Conservation (phyloP, 2,888 invertebrate genomes). For the Archips xylosteana region DNA sequence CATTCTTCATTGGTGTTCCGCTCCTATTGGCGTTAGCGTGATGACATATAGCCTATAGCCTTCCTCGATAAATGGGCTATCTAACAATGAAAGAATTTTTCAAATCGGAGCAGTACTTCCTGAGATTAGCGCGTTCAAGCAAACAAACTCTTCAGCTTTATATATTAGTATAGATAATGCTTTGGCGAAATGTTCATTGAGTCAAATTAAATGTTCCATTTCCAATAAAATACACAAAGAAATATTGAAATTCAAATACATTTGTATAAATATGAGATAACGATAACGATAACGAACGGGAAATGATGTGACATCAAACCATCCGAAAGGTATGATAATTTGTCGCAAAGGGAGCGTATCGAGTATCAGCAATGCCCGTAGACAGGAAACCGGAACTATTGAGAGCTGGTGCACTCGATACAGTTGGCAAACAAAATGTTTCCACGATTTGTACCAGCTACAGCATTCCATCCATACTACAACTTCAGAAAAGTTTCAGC, state of each 20-base stretch:
- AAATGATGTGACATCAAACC: conserved; percentile 15
- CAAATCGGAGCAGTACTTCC: too few relatives aligned
- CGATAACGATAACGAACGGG: too few relatives aligned
- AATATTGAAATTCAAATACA: neutral
- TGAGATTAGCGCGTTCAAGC: too few relatives aligned
- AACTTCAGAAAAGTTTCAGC: conserved; percentile 59
- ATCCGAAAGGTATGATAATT: conserved; percentile 27
- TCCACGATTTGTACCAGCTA: conserved; percentile 25
- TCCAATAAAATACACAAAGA: conserved; percentile 6
- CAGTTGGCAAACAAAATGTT: conserved; percentile 47
- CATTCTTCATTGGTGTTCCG: too few relatives aligned
- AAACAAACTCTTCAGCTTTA: too few relatives aligned
- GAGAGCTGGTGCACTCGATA: conserved; percentile 39
- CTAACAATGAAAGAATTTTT: too few relatives aligned
- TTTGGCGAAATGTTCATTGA: neutral
- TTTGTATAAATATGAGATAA: neutral
- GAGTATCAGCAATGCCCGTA: conserved; percentile 10
- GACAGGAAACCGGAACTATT: conserved; percentile 35
- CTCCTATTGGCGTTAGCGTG: too few relatives aligned
- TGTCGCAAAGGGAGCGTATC: conserved; percentile 16
- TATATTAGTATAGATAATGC: too few relatives aligned
- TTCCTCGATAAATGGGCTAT: too few relatives aligned
- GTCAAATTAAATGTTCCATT: neutral
- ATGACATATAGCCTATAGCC: too few relatives aligned
- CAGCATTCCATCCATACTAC: conserved; percentile 50